phyloP scores from a whole-genome alignment of 2,113 vertebrate species.

The Puffinus mauretanicus region DNA sequence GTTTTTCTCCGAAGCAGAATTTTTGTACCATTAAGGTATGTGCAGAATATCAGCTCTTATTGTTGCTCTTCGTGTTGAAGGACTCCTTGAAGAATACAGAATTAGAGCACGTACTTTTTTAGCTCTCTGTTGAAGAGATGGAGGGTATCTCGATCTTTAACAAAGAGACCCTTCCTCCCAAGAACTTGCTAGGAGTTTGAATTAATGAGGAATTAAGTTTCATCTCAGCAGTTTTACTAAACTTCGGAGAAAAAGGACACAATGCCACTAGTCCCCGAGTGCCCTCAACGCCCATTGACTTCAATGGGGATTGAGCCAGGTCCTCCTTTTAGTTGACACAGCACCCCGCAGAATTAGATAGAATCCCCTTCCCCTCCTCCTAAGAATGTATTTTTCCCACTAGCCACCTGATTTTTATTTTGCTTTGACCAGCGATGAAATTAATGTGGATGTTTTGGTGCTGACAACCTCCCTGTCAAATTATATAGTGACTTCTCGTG shows the following conservation, averaged over 20 bases:
- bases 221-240: slow-evolving; percentile 19
- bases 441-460: slow-evolving; percentile 57
- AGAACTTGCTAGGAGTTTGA: slow-evolving; percentile 25
- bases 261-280: background rate
- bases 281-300: background rate
- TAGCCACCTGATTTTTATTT: slow-evolving; percentile 5
- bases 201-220: slow-evolving; percentile 36
- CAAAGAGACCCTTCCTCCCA: background rate
- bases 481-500: slow-evolving; percentile 64
- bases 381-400: background rate
- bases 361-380: background rate
- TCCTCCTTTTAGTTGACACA: background rate
- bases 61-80: background rate
- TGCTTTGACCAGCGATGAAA: slow-evolving; percentile 58
- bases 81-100: background rate
- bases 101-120: background rate
- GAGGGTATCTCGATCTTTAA: background rate
- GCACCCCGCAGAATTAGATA: background rate
- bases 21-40: background rate
- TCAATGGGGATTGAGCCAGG: background rate
- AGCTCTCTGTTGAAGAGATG: background rate
- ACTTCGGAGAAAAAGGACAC: background rate
- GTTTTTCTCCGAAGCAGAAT: background rate
- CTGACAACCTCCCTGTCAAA: slow-evolving; percentile 66
- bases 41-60: background rate